Base-by-base conservation (phyloP, 2,797 vertebrate genomes). In the Agapornis canus region DNA sequence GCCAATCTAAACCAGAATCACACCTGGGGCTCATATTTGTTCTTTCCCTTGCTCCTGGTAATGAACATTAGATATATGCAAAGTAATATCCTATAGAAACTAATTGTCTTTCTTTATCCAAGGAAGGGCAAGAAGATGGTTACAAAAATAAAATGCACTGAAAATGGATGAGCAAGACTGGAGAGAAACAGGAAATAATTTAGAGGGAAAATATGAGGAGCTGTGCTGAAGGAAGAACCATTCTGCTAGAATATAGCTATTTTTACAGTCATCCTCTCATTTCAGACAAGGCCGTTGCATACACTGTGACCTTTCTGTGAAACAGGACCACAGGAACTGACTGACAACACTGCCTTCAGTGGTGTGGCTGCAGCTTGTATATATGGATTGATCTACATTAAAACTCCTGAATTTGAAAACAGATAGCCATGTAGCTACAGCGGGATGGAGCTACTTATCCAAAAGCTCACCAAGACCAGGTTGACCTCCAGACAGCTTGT, bases 401-500 rank as follows among this genome's bases (percentile, higher is more conserved):
- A 51, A 63, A 56, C 64, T 77, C 70, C 66, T 56, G 75, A 63
- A 47, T 22, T 52, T 70, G 60, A 52, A 80, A 87, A 42, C 51
- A 77, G 47, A 43, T 60, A 85, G 35, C 56, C 51, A 18, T 12
- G 63, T 1, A 84, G 78, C 39, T 51, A 21, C 83, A 77, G 78
- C 43, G 85, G 51, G 43, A 48, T 25, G 51, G 22, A 51, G 23
- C 76, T 87, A 32, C 82, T 75, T 7, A 27, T 18, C 91, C 87
- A 49, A 83, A 92, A 91, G 64, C 56, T 87, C 64, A 10, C 79
- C 68, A 47, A 61, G 60, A 82, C 75, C 76, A 85, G 0, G 0
- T 52, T 85, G 89, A 91, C 82, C 89, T 93, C 43, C 52, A 82
- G 71, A 69, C 65, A 83, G 65, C 32, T 85, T 35, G 31, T 75